phyloP scores from a whole-genome alignment of 2,888 invertebrate genomes.

The Sialis lutaria region DNA sequence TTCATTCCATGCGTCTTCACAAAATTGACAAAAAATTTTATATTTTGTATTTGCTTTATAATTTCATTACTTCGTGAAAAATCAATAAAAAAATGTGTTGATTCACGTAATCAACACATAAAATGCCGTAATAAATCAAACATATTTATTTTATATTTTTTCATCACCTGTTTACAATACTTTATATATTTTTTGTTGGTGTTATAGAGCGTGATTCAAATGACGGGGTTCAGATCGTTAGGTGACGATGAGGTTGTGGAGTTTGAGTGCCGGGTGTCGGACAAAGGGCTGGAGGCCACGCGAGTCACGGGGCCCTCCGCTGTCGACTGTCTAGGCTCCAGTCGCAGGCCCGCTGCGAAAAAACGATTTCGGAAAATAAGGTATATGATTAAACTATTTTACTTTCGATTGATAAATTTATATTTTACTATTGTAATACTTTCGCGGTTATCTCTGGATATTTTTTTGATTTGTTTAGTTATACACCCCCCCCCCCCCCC shows the following conservation, averaged over 20 bases:
- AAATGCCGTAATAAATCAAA: too few species aligned
- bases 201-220: slow-evolving; percentile 76
- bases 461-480: slow-evolving; percentile 1
- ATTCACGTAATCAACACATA: too few species aligned
- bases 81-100: too few species aligned
- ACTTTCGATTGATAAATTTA: background rate
- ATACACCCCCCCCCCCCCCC: too few species aligned
- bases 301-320: slow-evolving; percentile 65
- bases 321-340: slow-evolving; percentile 65
- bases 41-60: too few species aligned
- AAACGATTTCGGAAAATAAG: slow-evolving; percentile 75
- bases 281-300: slow-evolving; percentile 75
- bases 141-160: too few species aligned
- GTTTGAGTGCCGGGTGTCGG: slow-evolving; percentile 69
- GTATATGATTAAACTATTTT: slow-evolving; percentile 24
- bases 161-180: too few species aligned
- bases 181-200: slow-evolving; percentile 6
- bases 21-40: too few species aligned
- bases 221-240: slow-evolving; percentile 75
- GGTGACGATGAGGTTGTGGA: slow-evolving; percentile 81
- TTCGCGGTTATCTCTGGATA: background rate
- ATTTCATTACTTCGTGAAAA: too few species aligned
- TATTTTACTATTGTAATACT: background rate
- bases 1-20: too few species aligned
- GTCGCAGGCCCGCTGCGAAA: slow-evolving; percentile 61